Conservation (phyloP, 2,113 vertebrate species). For the Thermophis baileyi region DNA sequence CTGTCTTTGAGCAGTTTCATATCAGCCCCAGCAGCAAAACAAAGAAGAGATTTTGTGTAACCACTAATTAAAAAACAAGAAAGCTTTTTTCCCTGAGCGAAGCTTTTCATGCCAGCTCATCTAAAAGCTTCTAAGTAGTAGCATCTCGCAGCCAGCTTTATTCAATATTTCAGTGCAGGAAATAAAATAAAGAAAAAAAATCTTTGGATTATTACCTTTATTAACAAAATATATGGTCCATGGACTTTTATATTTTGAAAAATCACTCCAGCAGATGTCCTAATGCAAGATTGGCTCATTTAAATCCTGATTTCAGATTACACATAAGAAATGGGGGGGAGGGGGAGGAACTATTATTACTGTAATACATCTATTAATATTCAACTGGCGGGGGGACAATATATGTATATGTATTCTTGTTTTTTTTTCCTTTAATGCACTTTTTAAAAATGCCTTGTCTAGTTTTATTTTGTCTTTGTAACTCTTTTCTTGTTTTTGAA, state of each 20-base stretch:
- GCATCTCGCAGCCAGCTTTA: not conserved
- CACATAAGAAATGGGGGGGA: not conserved
- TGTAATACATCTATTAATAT: not conserved
- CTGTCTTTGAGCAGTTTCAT: not conserved
- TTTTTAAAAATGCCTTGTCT: not conserved
- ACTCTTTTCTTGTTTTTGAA: not conserved
- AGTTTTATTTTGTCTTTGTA: not conserved
- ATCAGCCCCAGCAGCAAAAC: not conserved
- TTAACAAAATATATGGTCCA: not conserved
- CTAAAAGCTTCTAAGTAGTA: not conserved
- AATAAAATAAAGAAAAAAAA: not conserved
- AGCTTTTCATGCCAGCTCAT: not conserved
- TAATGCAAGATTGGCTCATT: conserved; percentile 14
- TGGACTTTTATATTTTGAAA: not conserved
- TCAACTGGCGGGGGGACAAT: not conserved
- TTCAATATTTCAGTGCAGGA: not conserved
- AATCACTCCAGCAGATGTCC: not conserved
- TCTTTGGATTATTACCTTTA: not conserved
- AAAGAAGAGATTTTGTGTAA: not conserved
- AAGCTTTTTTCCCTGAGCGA: not conserved
- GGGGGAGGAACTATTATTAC: not conserved
- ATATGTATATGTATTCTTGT: too few relatives aligned
- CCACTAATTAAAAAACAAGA: not conserved
- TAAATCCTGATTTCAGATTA: conserved; percentile 29
- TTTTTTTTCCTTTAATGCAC: not conserved